A percentile compares a stretch with the other conserved stretches of the same genome.
phyloP scores from a whole-genome alignment of 2,888 invertebrate species.

The Hololepta plana region DNA sequence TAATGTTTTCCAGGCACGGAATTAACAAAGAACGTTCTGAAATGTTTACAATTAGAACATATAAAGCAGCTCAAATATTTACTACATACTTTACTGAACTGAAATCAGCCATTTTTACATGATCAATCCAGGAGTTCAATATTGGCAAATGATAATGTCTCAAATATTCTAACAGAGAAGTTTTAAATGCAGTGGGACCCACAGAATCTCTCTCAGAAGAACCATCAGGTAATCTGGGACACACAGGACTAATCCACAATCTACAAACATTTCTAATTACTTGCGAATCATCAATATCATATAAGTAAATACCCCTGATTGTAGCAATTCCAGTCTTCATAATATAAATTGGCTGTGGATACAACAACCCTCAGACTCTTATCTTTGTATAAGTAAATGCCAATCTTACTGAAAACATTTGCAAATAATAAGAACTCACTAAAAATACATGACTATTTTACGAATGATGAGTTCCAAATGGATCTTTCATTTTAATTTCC shows the following conservation, averaged over 20 bases:
- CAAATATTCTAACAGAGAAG: conserved; percentile 58
- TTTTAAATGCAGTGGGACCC: conserved; percentile 69
- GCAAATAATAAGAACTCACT: conserved; percentile 7
- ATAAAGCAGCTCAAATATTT: conserved; percentile 1
- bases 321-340: conserved; percentile 85
- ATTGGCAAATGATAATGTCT: conserved; percentile 49
- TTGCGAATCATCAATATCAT: neutral
- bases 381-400: conserved; percentile 67
- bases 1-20: conserved; percentile 71
- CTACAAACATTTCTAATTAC: conserved; percentile 27
- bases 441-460: conserved; percentile 26
- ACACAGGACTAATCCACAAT: conserved; percentile 75
- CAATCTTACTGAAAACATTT: conserved; percentile 54
- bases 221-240: conserved; percentile 43
- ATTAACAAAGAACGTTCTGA: conserved; percentile 67
- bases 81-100: conserved; percentile 52
- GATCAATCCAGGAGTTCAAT: conserved; percentile 53
- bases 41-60: conserved; percentile 10
- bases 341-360: conserved; percentile 81
- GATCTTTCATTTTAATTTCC: conserved; percentile 52
- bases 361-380: conserved; percentile 69
- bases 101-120: conserved; percentile 65
- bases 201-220: conserved; percentile 43
- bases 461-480: conserved; percentile 80
- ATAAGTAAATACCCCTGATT: conserved; percentile 58